These are phyloP conservation scores for Antechinus flavipes DNA, from an alignment of 2,113 vertebrate genomes.

Conservation along the genomic window DNA sequence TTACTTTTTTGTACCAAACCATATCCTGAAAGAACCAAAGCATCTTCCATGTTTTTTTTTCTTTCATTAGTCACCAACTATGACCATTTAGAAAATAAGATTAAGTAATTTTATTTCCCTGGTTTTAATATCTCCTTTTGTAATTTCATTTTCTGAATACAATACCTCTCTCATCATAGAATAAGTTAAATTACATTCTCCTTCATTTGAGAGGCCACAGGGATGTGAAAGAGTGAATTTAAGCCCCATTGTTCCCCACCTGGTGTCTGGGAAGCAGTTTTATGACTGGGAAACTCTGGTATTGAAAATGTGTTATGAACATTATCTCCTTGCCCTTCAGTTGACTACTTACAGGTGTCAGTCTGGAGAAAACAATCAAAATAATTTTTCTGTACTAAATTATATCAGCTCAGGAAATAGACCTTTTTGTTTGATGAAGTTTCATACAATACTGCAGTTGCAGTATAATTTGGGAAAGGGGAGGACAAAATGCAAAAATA, in stretches of 20 bases:
- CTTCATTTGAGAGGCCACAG: neutral
- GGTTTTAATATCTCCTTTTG: neutral
- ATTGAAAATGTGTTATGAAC: neutral
- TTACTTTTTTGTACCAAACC: neutral
- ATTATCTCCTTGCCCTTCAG: neutral
- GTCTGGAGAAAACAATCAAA: neutral
- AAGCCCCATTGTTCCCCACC: neutral
- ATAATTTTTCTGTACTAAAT: neutral
- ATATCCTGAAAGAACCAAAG: neutral
- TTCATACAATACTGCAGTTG: neutral
- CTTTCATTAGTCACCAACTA: neutral
- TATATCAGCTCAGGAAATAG: neutral
- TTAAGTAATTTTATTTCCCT: neutral
- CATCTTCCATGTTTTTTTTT: neutral
- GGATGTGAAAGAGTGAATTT: neutral
- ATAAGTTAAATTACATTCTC: neutral
- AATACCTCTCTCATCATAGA: neutral
- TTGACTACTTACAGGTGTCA: neutral
- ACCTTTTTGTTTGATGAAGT: neutral
- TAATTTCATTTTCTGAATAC: neutral
- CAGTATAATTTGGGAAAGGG: neutral
- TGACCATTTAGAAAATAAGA: neutral
- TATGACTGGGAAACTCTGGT: neutral
- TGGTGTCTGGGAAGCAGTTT: neutral
- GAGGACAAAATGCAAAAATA: neutral